Evolutionary conservation across 2,797 vertebrate genomes (phyloP).

Genomic region (Lophius americanus): DNA sequence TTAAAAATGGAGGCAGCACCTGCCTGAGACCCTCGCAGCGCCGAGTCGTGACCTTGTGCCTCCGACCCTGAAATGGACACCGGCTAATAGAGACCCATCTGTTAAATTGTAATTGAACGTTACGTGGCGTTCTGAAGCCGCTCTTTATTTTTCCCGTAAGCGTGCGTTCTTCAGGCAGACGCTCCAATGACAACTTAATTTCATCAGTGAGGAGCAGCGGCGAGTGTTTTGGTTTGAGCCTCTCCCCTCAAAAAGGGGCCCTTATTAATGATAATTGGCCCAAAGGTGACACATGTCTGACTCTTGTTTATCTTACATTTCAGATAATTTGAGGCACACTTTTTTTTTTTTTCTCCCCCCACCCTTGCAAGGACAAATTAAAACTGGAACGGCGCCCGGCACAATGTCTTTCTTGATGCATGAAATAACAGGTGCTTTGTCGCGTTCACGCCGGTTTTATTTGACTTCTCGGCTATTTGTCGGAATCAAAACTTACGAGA

Average conservation of each 20-base stretch:
- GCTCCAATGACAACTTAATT: conserved; percentile 86
- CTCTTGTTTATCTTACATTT: conserved; percentile 78
- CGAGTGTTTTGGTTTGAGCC: conserved; percentile 74
- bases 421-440: conserved; percentile 28
- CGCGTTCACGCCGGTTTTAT: conserved; percentile 4
- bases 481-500: too few species aligned
- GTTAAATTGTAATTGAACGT: conserved; percentile 86
- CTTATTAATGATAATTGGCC: conserved; percentile 80
- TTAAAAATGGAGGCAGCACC: conserved; percentile 76
- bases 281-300: conserved; percentile 78
- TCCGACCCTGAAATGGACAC: conserved; percentile 77
- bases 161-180: conserved; percentile 83
- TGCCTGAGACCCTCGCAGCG: conserved; percentile 78
- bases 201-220: conserved; percentile 75
- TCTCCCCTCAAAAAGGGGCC: conserved; percentile 59
- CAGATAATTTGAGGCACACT: conserved; percentile 69
- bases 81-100: conserved; percentile 81
- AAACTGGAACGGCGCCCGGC: conserved; percentile 53
- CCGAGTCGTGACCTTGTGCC: conserved; percentile 75
- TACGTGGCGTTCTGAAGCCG: conserved; percentile 79
- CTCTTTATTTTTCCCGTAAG: conserved; percentile 76
- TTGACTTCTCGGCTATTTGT: neutral
- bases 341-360: conserved; percentile 29
- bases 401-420: conserved; percentile 57
- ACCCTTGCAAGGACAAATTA: conserved; percentile 63